Evolutionary conservation across 2,797 vertebrate genomes (phyloP).

Genomic region (Diglossa cyanea): DNA sequence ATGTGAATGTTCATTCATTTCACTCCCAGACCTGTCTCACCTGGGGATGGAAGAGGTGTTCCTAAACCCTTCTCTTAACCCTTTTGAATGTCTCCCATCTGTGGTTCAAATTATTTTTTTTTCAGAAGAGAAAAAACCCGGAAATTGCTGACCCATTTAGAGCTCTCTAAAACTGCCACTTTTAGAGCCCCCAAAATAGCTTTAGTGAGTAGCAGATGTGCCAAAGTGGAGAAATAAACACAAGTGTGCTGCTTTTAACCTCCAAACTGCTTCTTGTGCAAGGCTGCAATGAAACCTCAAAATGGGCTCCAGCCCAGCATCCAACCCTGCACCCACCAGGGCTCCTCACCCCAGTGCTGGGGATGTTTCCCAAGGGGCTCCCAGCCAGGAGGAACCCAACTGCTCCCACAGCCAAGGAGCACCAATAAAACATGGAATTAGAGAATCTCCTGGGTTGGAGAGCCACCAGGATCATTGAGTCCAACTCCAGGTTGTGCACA

Average conservation of each 20-base stretch:
- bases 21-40: background rate
- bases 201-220: constrained; percentile 25
- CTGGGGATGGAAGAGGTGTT: background rate
- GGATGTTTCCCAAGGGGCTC: background rate
- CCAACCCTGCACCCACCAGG: accelerated
- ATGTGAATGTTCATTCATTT: background rate
- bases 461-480: background rate
- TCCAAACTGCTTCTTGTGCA: background rate
- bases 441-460: background rate
- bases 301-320: background rate
- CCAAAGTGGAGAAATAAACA: background rate
- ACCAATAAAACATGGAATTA: background rate
- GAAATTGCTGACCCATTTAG: background rate
- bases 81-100: background rate
- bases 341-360: background rate
- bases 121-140: background rate
- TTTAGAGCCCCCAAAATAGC: background rate
- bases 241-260: background rate
- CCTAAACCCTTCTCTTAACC: background rate
- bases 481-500: background rate
- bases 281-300: background rate
- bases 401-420: background rate
- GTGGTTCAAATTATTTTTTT: background rate
- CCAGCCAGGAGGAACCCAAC: accelerated
- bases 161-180: background rate